Conservation (phyloP, 2,797 vertebrate species). For the Balearica regulorum region DNA sequence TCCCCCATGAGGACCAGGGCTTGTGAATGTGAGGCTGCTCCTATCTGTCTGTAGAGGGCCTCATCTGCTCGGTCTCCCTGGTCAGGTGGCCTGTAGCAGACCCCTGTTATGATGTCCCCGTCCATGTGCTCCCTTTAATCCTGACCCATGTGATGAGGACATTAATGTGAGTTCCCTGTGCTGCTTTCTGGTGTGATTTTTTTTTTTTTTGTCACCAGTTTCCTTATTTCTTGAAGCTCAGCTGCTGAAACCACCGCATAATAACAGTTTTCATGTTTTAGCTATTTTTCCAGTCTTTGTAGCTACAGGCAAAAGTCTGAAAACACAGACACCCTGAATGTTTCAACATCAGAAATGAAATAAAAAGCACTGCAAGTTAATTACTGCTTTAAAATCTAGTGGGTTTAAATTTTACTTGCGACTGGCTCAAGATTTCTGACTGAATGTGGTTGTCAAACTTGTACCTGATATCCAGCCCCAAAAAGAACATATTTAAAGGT, state of each 20-base stretch:
- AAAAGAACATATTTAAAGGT: not conserved
- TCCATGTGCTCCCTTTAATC: too few species aligned
- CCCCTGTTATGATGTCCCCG: too few species aligned
- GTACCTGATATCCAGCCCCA: not conserved
- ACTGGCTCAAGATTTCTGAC: not conserved
- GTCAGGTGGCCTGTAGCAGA: too few species aligned
- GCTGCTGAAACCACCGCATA: not conserved
- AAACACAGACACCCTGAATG: not conserved
- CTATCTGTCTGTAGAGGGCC: too few species aligned
- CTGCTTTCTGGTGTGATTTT: not conserved
- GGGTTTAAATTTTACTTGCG: not conserved
- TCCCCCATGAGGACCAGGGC: too few species aligned
- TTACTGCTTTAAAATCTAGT: not conserved
- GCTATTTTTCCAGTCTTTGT: not conserved
- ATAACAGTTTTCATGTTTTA: not conserved
- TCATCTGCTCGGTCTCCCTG: too few species aligned
- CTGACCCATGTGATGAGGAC: not conserved
- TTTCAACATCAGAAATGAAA: constrained; percentile 17
- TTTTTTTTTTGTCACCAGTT: not conserved
- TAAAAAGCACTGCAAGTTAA: not conserved
- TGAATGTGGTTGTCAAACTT: not conserved
- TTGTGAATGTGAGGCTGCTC: too few species aligned
- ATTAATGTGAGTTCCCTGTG: not conserved
- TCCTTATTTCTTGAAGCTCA: constrained; percentile 3
- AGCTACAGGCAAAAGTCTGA: not conserved